Conservation (phyloP, 2,888 invertebrate genomes). For the Liposcelis brunnea region DNA sequence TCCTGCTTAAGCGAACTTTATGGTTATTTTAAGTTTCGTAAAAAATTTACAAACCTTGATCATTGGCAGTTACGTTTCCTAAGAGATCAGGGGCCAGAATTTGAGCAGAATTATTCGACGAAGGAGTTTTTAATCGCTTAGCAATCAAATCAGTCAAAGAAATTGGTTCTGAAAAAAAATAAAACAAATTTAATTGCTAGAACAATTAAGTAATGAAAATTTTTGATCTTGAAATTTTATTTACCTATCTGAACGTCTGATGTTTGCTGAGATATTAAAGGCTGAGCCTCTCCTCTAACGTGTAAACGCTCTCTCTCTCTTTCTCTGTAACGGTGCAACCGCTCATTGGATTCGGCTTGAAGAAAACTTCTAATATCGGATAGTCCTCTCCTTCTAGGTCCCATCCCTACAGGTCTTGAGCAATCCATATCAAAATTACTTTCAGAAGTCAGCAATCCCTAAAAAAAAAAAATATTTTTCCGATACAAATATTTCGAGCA, state of each 20-base stretch:
- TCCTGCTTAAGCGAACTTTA: neutral
- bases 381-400: conserved; percentile 19
- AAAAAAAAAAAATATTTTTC: too few species aligned
- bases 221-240: neutral
- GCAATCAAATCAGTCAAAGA: neutral
- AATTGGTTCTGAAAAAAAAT: conserved; percentile 13
- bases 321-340: conserved; percentile 12
- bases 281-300: conserved; percentile 29
- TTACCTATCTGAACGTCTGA: too few species aligned
- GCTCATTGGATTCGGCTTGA: conserved; percentile 16
- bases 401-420: conserved; percentile 13
- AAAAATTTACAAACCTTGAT: conserved; percentile 14
- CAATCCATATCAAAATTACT: conserved; percentile 13
- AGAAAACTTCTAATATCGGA: conserved; percentile 23
- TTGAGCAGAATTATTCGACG: conserved; percentile 11
- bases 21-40: neutral
- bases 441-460: neutral
- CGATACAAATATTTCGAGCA: too few species aligned
- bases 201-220: neutral
- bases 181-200: neutral
- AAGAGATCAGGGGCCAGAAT: conserved; percentile 27
- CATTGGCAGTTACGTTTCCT: conserved; percentile 23
- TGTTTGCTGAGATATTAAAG: conserved; percentile 18
- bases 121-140: neutral
- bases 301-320: conserved; percentile 24